phyloP scores from a whole-genome alignment of 2,888 invertebrate species.

The Apotomis turbidana region DNA sequence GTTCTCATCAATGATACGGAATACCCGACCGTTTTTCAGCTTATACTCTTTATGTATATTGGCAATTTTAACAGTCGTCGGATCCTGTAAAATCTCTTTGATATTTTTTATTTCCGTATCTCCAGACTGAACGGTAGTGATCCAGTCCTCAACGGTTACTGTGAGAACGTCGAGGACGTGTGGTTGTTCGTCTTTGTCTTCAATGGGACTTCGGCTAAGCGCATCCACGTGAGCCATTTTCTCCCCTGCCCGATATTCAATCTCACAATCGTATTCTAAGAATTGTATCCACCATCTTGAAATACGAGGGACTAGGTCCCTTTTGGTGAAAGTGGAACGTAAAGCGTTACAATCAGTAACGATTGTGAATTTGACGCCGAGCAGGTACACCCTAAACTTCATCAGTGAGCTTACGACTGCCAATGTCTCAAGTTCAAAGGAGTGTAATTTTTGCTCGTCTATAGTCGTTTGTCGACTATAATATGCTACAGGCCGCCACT shows the following conservation, averaged over 20 bases:
- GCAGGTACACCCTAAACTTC: conserved; percentile 41
- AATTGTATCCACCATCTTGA: conserved; percentile 41
- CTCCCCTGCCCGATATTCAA: conserved; percentile 24
- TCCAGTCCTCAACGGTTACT: conserved; percentile 27
- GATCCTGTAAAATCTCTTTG: neutral
- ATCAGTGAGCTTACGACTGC: conserved; percentile 39
- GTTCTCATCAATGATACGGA: conserved; percentile 13
- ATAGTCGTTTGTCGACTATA: conserved; percentile 42
- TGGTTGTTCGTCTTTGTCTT: neutral
- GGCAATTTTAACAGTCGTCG: neutral
- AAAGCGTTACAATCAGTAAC: conserved; percentile 44
- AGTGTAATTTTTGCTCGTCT: conserved; percentile 10
- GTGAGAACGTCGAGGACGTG: conserved; percentile 27
- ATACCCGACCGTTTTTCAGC: conserved; percentile 31
- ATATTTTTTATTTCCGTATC: conserved; percentile 24
- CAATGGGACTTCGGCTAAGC: conserved; percentile 11
- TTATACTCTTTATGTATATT: conserved; percentile 20
- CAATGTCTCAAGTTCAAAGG: conserved; percentile 33
- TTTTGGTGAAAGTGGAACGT: conserved; percentile 30
- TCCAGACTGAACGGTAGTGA: conserved; percentile 38
- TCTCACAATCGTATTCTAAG: conserved; percentile 14
- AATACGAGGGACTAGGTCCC: conserved; percentile 36
- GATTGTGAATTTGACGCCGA: conserved; percentile 42
- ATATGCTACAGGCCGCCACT: conserved; percentile 18
- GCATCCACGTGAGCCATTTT: conserved; percentile 28